Conservation (phyloP, 2,113 vertebrate species). For the Casuarius casuarius region DNA sequence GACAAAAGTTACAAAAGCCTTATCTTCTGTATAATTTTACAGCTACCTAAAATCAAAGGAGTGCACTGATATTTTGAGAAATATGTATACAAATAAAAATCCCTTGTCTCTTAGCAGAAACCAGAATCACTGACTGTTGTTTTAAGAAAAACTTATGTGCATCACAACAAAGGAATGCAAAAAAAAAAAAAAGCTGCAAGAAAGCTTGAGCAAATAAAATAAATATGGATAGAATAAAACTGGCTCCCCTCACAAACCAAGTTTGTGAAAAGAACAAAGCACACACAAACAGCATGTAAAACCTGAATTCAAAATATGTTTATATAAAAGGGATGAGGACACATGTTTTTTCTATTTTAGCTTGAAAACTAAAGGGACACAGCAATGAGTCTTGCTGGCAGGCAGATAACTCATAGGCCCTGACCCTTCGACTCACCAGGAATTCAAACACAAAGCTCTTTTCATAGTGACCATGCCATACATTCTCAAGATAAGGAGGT, state of each 20-base stretch:
- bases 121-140: slow-evolving; percentile 13
- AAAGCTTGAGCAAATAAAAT: slow-evolving; percentile 54
- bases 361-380: slow-evolving; percentile 74
- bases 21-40: not conserved
- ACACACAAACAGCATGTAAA: slow-evolving; percentile 37
- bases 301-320: slow-evolving; percentile 62
- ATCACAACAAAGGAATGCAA: slow-evolving; percentile 77
- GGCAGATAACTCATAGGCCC: slow-evolving; percentile 78
- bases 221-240: slow-evolving; percentile 55
- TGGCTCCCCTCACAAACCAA: not conserved
- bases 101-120: slow-evolving; percentile 18
- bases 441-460: slow-evolving; percentile 87
- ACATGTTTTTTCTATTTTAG: slow-evolving; percentile 61
- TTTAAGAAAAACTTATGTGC: slow-evolving; percentile 37
- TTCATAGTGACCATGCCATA: slow-evolving; percentile 71
- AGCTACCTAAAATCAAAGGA: slow-evolving; percentile 27
- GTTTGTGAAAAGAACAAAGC: slow-evolving; percentile 60
- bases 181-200: slow-evolving; percentile 50
- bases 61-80: not conserved
- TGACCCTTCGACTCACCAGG: slow-evolving; percentile 80
- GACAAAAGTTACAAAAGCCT: not conserved
- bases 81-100: not conserved
- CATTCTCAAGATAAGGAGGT: slow-evolving; percentile 74
- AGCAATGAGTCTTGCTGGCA: slow-evolving; percentile 73
- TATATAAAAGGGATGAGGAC: slow-evolving; percentile 55